phyloP scores from a whole-genome alignment of 2,113 vertebrate genomes.

The Barnardius zonarius region DNA sequence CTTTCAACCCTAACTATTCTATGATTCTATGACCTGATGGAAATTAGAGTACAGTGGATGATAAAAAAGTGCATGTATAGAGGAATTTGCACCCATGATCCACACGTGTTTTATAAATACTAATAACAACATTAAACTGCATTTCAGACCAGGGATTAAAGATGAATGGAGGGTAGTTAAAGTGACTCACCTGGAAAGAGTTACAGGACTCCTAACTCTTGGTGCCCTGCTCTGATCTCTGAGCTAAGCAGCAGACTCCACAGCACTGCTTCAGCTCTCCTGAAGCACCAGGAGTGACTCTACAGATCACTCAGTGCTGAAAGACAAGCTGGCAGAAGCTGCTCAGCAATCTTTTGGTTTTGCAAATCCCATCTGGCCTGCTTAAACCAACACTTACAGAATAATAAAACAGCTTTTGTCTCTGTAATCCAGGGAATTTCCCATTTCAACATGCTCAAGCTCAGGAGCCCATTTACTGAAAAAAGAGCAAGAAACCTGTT shows the following conservation, averaged over 20 bases:
- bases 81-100: background rate
- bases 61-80: background rate
- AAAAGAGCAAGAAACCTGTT: background rate
- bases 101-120: background rate
- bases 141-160: background rate
- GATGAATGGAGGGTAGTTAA: background rate
- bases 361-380: background rate
- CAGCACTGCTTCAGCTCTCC: background rate
- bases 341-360: background rate
- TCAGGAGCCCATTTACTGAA: background rate
- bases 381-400: background rate
- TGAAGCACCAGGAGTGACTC: background rate
- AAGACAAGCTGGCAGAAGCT: background rate
- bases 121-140: background rate
- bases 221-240: background rate
- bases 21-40: background rate
- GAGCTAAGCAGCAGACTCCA: background rate
- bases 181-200: background rate
- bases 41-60: background rate
- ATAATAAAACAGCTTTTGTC: background rate
- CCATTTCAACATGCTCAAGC: background rate
- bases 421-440: slow-evolving; percentile 7
- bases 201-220: background rate
- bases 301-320: background rate
- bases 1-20: too few species aligned